Base-by-base conservation (phyloP, 2,113 vertebrate genomes). In the Chlorocebus sabaeus region DNA sequence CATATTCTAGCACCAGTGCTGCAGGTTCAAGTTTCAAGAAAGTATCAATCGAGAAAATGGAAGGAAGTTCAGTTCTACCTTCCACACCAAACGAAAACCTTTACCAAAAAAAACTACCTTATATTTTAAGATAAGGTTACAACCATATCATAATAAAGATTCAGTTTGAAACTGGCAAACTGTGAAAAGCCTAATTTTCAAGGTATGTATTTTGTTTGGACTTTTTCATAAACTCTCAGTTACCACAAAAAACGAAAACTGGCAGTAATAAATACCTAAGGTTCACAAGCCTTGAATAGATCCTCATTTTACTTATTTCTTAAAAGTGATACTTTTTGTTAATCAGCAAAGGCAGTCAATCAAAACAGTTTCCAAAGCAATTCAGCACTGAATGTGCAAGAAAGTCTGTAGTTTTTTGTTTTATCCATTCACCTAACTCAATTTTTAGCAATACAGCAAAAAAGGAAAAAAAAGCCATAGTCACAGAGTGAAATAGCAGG, bases 121-220 rank as follows among this genome's bases (percentile, higher is more conserved):
- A 88, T 23, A 90, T 80, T 84, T 83, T 91, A 78, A 95, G 45
- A 75, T 90, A 95, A 88, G 70, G 8, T 86, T 78, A 88, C 55
- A 88, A 92, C 43, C 57, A 81, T n/a, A 75, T 8, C 50, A 89
- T 70, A 93, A 64, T 52, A 43, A 90, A 97, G 13, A 86, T 50
- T 85, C 22, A 78, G 12, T 64, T 85, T 76, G 52, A 86, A 95
- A 78, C 13, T 73, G 35, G 38, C 32, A 90, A 94, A 40, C 48
- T 72, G 85, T 13, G 20, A 83, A 91, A 55, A 96, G 48, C 61
- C 45, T 90, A 68, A 89, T 73, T 96, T 86, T 96, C 68, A 87
- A 98, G 82, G n/a, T 91, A 23, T 89, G 52, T 83, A 25, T 93
- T 91, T 91, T 75, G 35, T 59, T 61, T 45, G 38, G 11, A 61